Evolutionary conservation across 2,797 vertebrate species (phyloP).

Genomic region (Poecilia picta): DNA sequence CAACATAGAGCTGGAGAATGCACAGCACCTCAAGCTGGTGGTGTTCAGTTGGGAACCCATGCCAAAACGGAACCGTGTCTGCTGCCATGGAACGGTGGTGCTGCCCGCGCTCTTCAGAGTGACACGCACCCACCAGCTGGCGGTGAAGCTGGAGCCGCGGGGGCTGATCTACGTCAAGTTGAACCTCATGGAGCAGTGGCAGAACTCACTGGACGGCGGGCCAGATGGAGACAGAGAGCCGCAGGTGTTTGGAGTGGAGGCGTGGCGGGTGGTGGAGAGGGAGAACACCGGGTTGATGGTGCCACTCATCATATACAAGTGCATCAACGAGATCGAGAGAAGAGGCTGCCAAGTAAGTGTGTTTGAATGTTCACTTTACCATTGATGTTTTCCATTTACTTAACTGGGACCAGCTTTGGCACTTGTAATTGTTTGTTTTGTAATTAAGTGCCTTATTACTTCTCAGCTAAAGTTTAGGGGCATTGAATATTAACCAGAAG

Average conservation of each 20-base stretch:
- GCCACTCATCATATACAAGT: slow-evolving; percentile 93
- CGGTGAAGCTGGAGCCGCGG: slow-evolving; percentile 93
- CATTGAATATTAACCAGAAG: not conserved
- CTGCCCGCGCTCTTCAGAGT: slow-evolving; percentile 93
- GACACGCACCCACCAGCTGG: slow-evolving; percentile 90
- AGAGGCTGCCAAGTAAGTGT: slow-evolving; percentile 94
- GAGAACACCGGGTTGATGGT: slow-evolving; percentile 90
- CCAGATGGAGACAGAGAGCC: slow-evolving; percentile 81
- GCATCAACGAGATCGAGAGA: slow-evolving; percentile 95
- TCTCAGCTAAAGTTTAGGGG: not conserved
- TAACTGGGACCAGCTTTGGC: not conserved
- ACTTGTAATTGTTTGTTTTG: not conserved
- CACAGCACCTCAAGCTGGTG: slow-evolving; percentile 95
- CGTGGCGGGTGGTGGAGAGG: slow-evolving; percentile 89
- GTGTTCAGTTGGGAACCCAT: slow-evolving; percentile 98
- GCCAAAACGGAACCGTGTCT: slow-evolving; percentile 89
- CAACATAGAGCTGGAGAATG: slow-evolving; percentile 97
- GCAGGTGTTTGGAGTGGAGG: slow-evolving; percentile 92
- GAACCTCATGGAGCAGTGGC: slow-evolving; percentile 94
- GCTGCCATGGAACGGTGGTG: slow-evolving; percentile 93
- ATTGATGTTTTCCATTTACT: not conserved
- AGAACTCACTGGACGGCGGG: slow-evolving; percentile 89
- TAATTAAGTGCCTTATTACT: not conserved
- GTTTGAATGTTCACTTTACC: not conserved
- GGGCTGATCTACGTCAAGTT: slow-evolving; percentile 97